Percentiles rank a stretch among this genome's conserved stretches.
phyloP scores from a whole-genome alignment of 2,888 invertebrate genomes.

The Theretra japonica region DNA sequence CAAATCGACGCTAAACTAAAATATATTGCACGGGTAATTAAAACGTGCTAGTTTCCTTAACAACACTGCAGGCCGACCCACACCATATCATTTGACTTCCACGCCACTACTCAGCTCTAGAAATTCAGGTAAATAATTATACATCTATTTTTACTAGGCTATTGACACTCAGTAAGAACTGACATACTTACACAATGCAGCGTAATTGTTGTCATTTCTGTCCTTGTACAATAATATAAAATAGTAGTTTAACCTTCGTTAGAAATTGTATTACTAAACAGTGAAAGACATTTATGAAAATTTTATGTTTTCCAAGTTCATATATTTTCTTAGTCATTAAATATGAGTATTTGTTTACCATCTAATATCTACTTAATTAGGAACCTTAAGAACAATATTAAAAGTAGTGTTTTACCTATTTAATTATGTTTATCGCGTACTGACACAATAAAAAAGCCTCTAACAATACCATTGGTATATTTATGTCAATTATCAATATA shows the following conservation, averaged over 20 bases:
- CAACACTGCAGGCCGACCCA: not conserved
- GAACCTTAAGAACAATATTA: too few species aligned
- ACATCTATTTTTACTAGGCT: not conserved
- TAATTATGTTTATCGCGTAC: too few species aligned
- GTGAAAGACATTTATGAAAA: not conserved
- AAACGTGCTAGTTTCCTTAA: constrained; percentile 12
- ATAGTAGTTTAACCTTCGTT: not conserved
- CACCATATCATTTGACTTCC: not conserved
- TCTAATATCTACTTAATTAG: too few species aligned
- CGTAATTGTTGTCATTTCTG: not conserved
- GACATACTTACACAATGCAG: not conserved
- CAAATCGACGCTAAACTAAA: constrained; percentile 30
- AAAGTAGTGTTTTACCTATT: too few species aligned
- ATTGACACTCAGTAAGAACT: not conserved
- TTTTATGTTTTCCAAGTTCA: not conserved
- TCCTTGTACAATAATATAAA: not conserved
- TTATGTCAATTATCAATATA: too few species aligned
- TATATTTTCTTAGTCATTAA: too few species aligned
- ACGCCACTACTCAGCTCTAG: not conserved
- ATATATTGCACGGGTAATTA: not conserved
- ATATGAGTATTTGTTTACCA: too few species aligned
- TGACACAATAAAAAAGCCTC: too few species aligned
- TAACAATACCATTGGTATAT: too few species aligned
- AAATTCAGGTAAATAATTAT: not conserved
- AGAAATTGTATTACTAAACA: not conserved